Percentiles rank a stretch among this genome's conserved stretches.
Conservation (phyloP, 2,113 vertebrate genomes). For the Hystrix brachyura region DNA sequence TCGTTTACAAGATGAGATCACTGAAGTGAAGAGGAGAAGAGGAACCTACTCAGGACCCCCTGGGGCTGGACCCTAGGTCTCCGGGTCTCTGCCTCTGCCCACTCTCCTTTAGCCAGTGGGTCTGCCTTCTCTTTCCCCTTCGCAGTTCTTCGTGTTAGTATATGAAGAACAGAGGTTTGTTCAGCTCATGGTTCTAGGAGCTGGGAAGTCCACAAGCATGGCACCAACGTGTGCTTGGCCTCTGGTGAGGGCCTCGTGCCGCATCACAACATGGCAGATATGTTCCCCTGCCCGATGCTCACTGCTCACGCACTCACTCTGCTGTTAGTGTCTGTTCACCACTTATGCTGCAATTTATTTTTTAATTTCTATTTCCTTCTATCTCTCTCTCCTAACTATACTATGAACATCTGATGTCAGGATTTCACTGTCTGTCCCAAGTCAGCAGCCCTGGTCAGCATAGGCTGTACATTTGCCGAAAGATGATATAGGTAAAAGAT, state of each 20-base stretch:
- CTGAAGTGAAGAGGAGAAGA: neutral
- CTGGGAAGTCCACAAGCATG: neutral
- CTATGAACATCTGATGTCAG: neutral
- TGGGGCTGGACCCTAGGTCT: neutral
- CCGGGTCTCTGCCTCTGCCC: neutral
- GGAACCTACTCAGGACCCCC: neutral
- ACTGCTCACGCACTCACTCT: accelerated
- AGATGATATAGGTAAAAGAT: neutral
- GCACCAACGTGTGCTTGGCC: neutral
- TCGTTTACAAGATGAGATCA: neutral
- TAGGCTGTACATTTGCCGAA: neutral
- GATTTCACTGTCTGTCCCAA: neutral
- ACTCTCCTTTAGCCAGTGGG: neutral
- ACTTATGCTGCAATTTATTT: neutral
- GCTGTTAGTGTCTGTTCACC: neutral
- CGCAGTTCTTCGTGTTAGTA: neutral
- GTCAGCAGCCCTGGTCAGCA: neutral
- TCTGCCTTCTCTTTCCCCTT: neutral
- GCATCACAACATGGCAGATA: neutral
- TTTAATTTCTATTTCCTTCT: neutral
- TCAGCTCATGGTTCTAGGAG: neutral
- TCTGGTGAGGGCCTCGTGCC: neutral
- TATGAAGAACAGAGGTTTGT: neutral
- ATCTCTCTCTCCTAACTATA: neutral
- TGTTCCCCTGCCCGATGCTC: neutral